Evolutionary conservation across 2,113 vertebrate species (phyloP), one percentile per base, ranked within the genome.

Genomic region (Serinus canaria): DNA sequence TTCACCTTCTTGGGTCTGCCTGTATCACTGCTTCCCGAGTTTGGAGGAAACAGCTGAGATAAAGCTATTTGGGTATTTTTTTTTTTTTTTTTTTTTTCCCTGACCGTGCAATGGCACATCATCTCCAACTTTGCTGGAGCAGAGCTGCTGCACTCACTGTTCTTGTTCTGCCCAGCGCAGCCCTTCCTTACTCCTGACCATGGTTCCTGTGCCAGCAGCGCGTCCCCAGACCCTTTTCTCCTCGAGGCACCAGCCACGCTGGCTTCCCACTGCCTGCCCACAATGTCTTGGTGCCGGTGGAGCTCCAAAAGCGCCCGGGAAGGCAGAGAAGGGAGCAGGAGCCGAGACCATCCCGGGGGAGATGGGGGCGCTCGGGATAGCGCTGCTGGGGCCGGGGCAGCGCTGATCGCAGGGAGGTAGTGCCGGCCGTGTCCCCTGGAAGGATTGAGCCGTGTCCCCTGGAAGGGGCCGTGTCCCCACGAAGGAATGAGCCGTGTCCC

Each of bases 311-410:
- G 39, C 6, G 30, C 13, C 1, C 14, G 22, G 66, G 19, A 31
- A 6, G 8, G 6, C 2, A 0, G 4, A 5, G 59, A 1, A 7
- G 27, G 3, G 47, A 20, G 52, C 25, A 8, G 62, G 43, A 37
- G 2, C 3, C 0, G 1, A 7, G 68, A 35, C 0, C 1, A 8
- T 35, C 7, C 39, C 62, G 1, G 3, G 11, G 31, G 21, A 5
- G 19, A 8, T 3, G 0, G 0, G 10, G 27, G n/a, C 35, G 10
- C 43, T 37, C 19, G 6, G 37, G 39, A 5, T 7, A 1, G 44
- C 27, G 5, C 66, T 27, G 4, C 3, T 4, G 41, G 23, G 50
- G 28, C 15, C 30, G 9, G 28, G 53, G 8, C 33, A 3, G 33
- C 6, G 25, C 4, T 3, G 27, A 22, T 22, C 49, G 9, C 31